Percentiles rank a stretch among this genome's conserved stretches.
phyloP scores from a whole-genome alignment of 2,113 vertebrate species.

The Upupa epops region DNA sequence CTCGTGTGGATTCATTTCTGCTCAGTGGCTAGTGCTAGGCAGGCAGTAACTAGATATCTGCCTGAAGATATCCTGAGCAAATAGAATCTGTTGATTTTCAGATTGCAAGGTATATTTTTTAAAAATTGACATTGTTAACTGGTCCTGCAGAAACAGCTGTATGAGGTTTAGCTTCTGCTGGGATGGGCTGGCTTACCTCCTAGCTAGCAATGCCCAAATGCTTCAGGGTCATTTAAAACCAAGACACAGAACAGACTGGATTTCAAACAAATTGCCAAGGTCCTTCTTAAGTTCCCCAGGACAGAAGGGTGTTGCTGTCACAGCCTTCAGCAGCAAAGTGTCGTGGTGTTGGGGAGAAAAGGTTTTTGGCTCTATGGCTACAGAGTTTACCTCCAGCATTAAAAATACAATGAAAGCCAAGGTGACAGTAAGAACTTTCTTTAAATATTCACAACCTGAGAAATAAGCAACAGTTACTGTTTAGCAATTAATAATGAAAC shows the following conservation, averaged over 20 bases:
- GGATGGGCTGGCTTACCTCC: not conserved
- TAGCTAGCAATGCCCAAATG: not conserved
- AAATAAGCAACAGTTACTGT: not conserved
- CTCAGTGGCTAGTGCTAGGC: not conserved
- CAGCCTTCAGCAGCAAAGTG: conserved; percentile 7
- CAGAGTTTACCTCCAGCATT: not conserved
- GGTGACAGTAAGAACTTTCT: not conserved
- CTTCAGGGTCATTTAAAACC: not conserved
- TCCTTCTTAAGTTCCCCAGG: not conserved
- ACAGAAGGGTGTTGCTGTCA: not conserved
- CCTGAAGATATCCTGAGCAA: not conserved
- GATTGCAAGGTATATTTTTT: not conserved
- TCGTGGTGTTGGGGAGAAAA: not conserved
- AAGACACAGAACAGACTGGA: not conserved
- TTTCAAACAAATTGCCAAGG: not conserved
- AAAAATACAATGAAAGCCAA: not conserved
- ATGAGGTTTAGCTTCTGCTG: not conserved
- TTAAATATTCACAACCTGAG: not conserved
- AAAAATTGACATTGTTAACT: not conserved
- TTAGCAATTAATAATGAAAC: not conserved
- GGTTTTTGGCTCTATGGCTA: not conserved
- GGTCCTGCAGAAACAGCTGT: not conserved
- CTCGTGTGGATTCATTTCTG: not conserved
- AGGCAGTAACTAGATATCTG: not conserved
- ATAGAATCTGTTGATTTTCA: not conserved